Evolutionary conservation across 2,888 invertebrate genomes (phyloP), one percentile per base, ranked within the genome.

Genomic region (Melinopterus prodromus): DNA sequence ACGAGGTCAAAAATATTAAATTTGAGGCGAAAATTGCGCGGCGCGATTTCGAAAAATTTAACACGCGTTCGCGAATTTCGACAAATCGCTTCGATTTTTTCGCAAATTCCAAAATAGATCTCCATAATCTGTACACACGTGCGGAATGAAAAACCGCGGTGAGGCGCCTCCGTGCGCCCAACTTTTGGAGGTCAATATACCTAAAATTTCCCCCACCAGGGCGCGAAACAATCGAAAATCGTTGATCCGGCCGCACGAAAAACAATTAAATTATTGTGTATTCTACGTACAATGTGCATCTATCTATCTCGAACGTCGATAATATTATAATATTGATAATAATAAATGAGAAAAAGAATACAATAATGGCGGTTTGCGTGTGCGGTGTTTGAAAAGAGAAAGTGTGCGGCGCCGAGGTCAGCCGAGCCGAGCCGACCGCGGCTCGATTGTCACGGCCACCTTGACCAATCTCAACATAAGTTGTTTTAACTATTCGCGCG

Each of bases 381-480:
- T 16, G 77, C 78, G 76, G 14, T 74, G 77, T 80, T 82, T 83
- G 84, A 86, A 87, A 87, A 87, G 87, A 86, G 87, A 87, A 87
- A 87, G 87, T 87, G 83, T 81, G 82, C 82, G 80, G 74, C 81
- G 80, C 82, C 85, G 86, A 84, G 83, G 83, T 81, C 82, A 80
- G 77, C 82, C 86, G 86, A 85, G 70, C 35, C 16, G 16, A 78
- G 72, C 85, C 82, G 85, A 82, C 79, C 79, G 76, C n/a, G 79
- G 70, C 76, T 74, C 87, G 86, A 86, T 75, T 84, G 84, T 83
- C 86, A 83, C 83, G 85, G 86, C 87, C 87, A 87, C 88, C 88
- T 88, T 88, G 88, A 88, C 88, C 88, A 88, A 88, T 88, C 88
- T 88, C 88, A 88, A 88, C 87, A 84, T 87, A 88, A 88, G 83